Percentiles rank a stretch among this genome's conserved stretches.
Conservation (phyloP, 2,888 invertebrate genomes). For the Micropterix aruncella region DNA sequence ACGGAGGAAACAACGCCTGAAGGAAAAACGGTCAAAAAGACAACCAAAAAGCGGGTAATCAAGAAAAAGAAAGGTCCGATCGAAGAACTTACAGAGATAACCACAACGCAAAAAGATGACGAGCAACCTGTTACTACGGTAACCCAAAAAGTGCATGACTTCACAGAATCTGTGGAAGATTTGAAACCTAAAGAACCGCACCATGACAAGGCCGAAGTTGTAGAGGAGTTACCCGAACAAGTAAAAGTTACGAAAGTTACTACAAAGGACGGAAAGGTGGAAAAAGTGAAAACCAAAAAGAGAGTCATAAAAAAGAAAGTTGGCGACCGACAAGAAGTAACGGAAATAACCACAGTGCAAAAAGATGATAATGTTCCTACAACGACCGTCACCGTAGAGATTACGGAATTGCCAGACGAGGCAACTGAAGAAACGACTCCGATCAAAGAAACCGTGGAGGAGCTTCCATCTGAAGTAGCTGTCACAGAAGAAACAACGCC, state of each 20-base stretch:
- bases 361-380: conserved; percentile 10
- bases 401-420: background rate
- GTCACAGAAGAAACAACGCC: background rate
- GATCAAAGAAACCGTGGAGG: background rate
- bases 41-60: conserved; percentile 13
- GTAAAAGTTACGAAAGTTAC: conserved; percentile 21
- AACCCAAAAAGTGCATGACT: background rate
- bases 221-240: conserved; percentile 18
- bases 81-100: conserved; percentile 15
- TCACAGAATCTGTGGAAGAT: background rate
- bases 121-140: background rate
- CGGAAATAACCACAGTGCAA: conserved; percentile 18
- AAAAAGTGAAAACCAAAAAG: conserved; percentile 19
- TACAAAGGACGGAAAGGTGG: conserved; percentile 21
- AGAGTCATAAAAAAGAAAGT: conserved; percentile 16
- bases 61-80: conserved; percentile 13
- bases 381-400: conserved; percentile 7
- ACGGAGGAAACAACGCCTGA: background rate
- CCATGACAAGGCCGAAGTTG: background rate
- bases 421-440: background rate
- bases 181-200: background rate
- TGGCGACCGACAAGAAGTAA: conserved; percentile 17
- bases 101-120: background rate
- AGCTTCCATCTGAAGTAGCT: background rate
- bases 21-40: conserved; percentile 10